Evolutionary conservation across 2,797 vertebrate species (phyloP), one percentile per base, ranked within the genome.

Genomic region (Hozukius guyotensis): DNA sequence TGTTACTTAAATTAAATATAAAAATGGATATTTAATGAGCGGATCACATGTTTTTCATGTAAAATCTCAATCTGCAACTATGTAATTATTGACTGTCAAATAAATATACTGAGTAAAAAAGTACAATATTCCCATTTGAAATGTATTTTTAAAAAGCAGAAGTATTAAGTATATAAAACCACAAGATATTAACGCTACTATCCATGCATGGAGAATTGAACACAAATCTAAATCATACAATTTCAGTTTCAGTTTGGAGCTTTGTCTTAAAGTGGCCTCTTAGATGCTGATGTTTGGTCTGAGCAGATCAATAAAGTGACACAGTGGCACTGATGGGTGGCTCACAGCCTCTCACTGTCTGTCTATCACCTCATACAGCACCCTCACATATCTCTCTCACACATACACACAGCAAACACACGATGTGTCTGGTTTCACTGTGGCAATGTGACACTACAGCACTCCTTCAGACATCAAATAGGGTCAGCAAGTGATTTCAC

Each of bases 271-370:
- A 75, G 55, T 78, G 42, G 29, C 62, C 57, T 75, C 20, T 61
- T 59, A 68, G 49, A 77, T 18, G 49, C 29, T 75, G 59, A 76
- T 38, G 73, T 79, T 83, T 77, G 81, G 20, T 76, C 72, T 29
- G 49, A 83, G 69, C 18, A 14, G 77, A 83, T 87, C 77, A 64
- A 81, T 90, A 59, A 75, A 57, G 72, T 78, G 72, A 85, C 78
- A 79, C 57, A 66, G 46, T 49, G 71, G 80, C 78, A 81, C 80
- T 22, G 27, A 80, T 38, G 66, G 55, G n/a, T 77, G 59, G 29
- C 75, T 75, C 68, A 66, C 69, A 68, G 55, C 34, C 56, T 69
- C 59, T 57, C 31, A 32, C 13, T 38, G 29, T 31, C 27, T 56
- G 31, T 82, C 74, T 87, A 64, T 78, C 83, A 84, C 72, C 60